Conservation (phyloP, 2,113 vertebrate species). For the Perognathus longimembris region DNA sequence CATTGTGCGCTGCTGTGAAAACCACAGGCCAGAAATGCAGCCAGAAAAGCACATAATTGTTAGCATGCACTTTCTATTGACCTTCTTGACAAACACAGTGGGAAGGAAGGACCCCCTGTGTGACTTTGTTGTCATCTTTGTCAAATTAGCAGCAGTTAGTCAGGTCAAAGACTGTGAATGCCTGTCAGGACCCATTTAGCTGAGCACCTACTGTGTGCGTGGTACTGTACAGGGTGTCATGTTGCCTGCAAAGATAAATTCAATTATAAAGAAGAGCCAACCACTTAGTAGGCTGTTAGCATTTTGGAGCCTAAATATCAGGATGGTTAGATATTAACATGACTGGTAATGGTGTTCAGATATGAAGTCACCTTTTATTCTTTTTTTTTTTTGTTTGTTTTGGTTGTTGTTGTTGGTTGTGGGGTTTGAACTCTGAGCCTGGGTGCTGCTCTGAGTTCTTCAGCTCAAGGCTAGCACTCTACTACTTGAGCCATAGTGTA, state of each 20-base stretch:
- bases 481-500: no score
- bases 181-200: background rate
- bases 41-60: background rate
- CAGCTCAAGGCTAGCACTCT: no score
- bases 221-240: background rate
- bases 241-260: background rate
- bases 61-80: background rate
- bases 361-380: background rate
- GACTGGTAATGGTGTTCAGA: background rate
- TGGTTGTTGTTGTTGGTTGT: no score
- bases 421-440: no score
- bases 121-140: background rate
- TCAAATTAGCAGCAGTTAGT: background rate
- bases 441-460: no score
- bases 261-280: background rate
- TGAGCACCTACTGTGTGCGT: background rate
- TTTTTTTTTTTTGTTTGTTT: no score
- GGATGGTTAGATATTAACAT: background rate
- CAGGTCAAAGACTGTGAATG: no score
- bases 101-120: background rate
- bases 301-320: background rate
- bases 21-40: background rate
- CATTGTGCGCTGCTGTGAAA: background rate
- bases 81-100: background rate
- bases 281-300: background rate